phyloP scores from a whole-genome alignment of 2,113 vertebrate species.

The Notarius quadriscutis region DNA sequence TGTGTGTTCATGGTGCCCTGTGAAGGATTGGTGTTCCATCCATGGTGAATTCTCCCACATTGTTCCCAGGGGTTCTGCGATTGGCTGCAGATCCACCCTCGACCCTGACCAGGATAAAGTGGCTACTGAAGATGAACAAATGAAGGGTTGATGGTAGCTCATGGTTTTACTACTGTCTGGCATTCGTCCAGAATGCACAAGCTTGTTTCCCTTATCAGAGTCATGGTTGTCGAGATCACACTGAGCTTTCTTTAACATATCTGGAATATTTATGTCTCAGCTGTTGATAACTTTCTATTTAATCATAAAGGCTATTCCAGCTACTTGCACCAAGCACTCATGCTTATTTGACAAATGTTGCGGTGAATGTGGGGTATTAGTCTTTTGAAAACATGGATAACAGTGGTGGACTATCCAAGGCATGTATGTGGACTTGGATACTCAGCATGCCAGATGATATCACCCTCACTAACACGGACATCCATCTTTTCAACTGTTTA shows the following conservation, averaged over 20 bases:
- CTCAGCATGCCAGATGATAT: background rate
- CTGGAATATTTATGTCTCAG: background rate
- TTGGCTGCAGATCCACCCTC: background rate
- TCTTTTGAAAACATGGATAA: conserved; percentile 16
- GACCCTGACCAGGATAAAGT: background rate
- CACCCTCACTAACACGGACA: background rate
- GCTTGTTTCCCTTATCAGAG: too few species aligned
- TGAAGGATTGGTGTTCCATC: background rate
- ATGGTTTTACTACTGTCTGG: background rate
- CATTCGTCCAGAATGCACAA: background rate
- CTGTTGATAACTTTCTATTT: conserved; percentile 13
- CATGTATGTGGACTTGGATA: background rate
- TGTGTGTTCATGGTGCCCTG: background rate
- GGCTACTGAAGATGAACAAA: background rate
- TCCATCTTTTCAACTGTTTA: conserved; percentile 8
- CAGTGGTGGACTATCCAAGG: background rate
- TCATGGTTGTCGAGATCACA: background rate
- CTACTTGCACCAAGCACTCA: conserved; percentile 8
- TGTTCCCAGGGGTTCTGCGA: background rate
- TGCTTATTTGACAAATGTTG: conserved; percentile 27
- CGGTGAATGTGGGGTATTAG: background rate
- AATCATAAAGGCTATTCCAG: background rate
- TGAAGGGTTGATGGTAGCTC: background rate
- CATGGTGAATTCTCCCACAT: background rate
- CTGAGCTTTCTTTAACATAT: background rate